phyloP scores from a whole-genome alignment of 2,797 vertebrate genomes.

The Clarias laeviceps region DNA sequence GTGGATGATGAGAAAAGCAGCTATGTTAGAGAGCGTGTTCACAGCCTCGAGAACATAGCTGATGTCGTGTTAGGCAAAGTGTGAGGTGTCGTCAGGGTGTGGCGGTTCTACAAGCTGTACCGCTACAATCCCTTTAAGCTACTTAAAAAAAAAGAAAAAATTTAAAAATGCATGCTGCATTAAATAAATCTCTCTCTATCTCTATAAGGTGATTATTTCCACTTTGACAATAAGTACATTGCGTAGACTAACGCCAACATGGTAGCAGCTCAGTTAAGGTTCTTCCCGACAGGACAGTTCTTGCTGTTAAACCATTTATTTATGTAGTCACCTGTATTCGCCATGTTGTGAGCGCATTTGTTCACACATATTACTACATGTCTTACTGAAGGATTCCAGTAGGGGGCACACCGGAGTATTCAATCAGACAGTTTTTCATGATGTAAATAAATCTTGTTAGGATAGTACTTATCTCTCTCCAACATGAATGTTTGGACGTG shows the following conservation, averaged over 20 bases:
- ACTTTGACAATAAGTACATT: conserved; percentile 38
- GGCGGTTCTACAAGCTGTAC: conserved; percentile 27
- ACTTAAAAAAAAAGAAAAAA: neutral
- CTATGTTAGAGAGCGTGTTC: conserved; percentile 28
- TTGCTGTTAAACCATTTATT: too few species aligned
- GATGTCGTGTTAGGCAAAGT: conserved; percentile 50
- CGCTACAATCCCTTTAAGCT: neutral
- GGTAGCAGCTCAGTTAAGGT: neutral
- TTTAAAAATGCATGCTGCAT: conserved; percentile 36
- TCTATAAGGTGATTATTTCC: conserved; percentile 54
- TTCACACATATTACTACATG: too few species aligned
- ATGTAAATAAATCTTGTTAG: too few species aligned
- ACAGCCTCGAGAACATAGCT: conserved; percentile 47
- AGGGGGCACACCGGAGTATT: too few species aligned
- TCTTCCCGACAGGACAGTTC: neutral
- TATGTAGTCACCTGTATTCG: too few species aligned
- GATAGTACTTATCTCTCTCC: too few species aligned
- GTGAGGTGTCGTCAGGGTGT: conserved; percentile 49
- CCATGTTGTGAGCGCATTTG: too few species aligned
- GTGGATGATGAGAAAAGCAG: neutral
- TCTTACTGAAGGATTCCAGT: too few species aligned
- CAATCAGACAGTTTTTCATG: too few species aligned
- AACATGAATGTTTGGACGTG: too few species aligned
- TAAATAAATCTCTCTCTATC: neutral
- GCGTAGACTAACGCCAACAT: neutral